Percentiles rank a stretch among this genome's conserved stretches.
phyloP scores from a whole-genome alignment of 2,113 vertebrate species.

The Nymphicus hollandicus region DNA sequence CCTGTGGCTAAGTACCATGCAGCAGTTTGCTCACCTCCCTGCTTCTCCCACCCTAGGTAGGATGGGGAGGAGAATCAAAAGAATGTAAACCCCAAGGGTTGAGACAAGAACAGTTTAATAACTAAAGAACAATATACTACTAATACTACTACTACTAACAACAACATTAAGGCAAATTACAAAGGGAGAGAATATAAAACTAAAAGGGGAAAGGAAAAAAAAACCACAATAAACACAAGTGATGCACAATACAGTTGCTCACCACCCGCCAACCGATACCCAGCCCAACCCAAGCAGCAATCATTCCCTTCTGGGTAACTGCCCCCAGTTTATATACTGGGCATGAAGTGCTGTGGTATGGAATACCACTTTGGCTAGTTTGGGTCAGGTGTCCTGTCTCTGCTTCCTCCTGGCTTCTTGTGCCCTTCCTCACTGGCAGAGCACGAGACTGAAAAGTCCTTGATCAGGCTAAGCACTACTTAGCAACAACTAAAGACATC shows the following conservation, averaged over 20 bases:
- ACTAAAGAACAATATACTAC: neutral
- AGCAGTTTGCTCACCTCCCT: neutral
- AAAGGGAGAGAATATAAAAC: neutral
- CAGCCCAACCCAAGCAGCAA: neutral
- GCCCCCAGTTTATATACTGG: neutral
- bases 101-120: neutral
- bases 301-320: neutral
- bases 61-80: neutral
- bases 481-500: neutral
- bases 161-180: neutral
- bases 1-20: neutral
- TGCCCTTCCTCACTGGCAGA: neutral
- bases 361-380: neutral
- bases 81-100: neutral
- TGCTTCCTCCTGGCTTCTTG: neutral
- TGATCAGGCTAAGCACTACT: neutral
- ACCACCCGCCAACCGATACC: neutral
- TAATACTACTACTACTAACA: rapidly evolving
- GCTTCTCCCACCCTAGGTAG: neutral
- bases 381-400: neutral
- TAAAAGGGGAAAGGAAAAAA: neutral
- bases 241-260: neutral
- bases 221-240: neutral
- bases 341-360: neutral
- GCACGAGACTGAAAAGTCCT: neutral